Evolutionary conservation across 2,797 vertebrate genomes (phyloP).

Genomic region (Smutsia temminckii): DNA sequence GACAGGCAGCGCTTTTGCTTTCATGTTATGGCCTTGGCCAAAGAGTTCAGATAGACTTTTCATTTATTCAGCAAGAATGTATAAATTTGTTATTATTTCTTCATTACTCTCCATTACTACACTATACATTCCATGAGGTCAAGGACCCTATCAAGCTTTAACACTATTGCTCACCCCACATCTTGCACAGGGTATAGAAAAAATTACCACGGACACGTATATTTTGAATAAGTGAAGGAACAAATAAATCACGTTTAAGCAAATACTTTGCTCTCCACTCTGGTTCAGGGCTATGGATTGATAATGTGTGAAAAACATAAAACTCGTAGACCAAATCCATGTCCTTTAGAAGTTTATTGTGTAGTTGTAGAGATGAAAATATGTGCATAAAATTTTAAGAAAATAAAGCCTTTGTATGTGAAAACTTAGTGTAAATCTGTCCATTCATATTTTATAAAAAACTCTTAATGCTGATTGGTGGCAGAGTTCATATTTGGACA

Average conservation of each 20-base stretch:
- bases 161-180: background rate
- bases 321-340: background rate
- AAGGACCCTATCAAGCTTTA: background rate
- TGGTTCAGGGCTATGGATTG: background rate
- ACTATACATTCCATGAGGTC: background rate
- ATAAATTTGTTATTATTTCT: background rate
- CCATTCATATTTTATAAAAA: background rate
- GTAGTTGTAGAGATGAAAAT: background rate
- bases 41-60: background rate
- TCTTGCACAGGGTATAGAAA: background rate
- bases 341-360: background rate
- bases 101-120: background rate
- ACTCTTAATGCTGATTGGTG: background rate
- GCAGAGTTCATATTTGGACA: background rate
- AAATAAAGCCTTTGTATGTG: background rate
- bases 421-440: background rate
- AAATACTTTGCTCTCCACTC: background rate
- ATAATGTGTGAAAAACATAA: background rate
- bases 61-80: slow-evolving; percentile 30
- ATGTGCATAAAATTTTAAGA: background rate
- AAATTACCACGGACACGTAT: background rate
- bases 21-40: background rate
- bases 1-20: background rate
- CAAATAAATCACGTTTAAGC: background rate
- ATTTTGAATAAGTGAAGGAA: slow-evolving; percentile 5